These are phyloP conservation scores for Brassicogethes aeneus DNA, from an alignment of 2,888 invertebrate genomes.

Conservation along the genomic window DNA sequence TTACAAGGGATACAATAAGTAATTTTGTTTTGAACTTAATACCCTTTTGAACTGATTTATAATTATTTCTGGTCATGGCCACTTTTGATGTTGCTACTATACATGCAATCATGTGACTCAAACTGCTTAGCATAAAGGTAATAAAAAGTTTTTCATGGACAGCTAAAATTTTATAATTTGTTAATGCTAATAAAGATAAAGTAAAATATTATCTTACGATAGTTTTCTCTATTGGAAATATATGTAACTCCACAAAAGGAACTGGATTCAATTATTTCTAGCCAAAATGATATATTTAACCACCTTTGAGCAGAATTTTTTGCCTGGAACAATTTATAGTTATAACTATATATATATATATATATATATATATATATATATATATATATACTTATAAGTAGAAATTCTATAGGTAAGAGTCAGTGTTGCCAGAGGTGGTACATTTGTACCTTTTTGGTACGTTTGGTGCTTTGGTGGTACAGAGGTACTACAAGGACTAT, in stretches of 20 bases:
- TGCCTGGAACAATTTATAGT: too few relatives aligned
- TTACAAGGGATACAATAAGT: conserved; percentile 65
- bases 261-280: conserved; percentile 75
- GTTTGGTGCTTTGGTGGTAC: too few relatives aligned
- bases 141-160: conserved; percentile 88
- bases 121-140: conserved; percentile 76
- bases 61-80: conserved; percentile 28
- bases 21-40: conserved; percentile 56
- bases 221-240: conserved; percentile 90
- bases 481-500: too few relatives aligned
- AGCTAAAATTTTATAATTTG: conserved; percentile 68
- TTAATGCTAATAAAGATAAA: too few relatives aligned
- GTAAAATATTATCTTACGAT: conserved; percentile 89
- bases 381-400: too few relatives aligned
- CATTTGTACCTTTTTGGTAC: too few relatives aligned
- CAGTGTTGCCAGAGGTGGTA: too few relatives aligned
- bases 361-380: too few relatives aligned
- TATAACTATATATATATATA: too few relatives aligned
- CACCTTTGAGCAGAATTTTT: conserved; percentile 45
- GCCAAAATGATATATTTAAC: conserved; percentile 67
- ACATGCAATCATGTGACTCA: conserved; percentile 73
- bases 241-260: conserved; percentile 88
- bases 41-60: conserved; percentile 23
- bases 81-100: conserved; percentile 46
- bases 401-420: too few relatives aligned